Evolutionary conservation across 2,888 invertebrate species (phyloP), one percentile per base, ranked within the genome.

Genomic region (Tortricodes alternella): DNA sequence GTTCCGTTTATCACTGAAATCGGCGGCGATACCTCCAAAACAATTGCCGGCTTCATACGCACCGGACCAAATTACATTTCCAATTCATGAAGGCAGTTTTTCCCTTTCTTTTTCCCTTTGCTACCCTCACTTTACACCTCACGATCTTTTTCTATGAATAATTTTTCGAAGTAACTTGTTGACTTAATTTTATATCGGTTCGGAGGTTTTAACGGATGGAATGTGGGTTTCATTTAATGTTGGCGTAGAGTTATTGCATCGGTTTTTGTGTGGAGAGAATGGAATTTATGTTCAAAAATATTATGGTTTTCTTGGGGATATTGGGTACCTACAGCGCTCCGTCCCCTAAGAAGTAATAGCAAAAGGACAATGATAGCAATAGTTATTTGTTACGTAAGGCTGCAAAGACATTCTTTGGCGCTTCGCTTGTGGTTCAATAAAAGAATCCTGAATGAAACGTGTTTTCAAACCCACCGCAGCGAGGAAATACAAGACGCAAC

Each of bases 111-210:
- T 50, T 51, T 55, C 49, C 55, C 53, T 58, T 58, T 51, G 44
- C 52, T 44, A 50, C 52, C 41, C 59, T 56, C 50, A 51, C 48
- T 51, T 53, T 55, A 46, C 59, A 61, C 62, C 60, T 62, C 55
- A 50, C 60, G 60, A 60, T 62, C 62, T 62, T 62, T 58, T 61
- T 59, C 64, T 61, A 64, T 64, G 64, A 64, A 64, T 64, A 64
- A 64, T 62, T 64, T 62, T 56, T 44, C 55, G 53, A 53, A 48
- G 50, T 50, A 58, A 63, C 61, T 61, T 64, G 62, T 62, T 64
- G 64, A 64, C 64, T 64, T 64, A 64, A 64, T 64, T 64, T 62
- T 62, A 62, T 64, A 61, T 64, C 55, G 63, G 63, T 49, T 57
- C 51, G 44, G 27, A 41, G 41, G 44, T 49, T 50, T 56, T 56